A percentile compares a stretch with the other conserved stretches of the same genome.
Conservation (phyloP, 2,797 vertebrate genomes). For the Cheracebus regulus region DNA sequence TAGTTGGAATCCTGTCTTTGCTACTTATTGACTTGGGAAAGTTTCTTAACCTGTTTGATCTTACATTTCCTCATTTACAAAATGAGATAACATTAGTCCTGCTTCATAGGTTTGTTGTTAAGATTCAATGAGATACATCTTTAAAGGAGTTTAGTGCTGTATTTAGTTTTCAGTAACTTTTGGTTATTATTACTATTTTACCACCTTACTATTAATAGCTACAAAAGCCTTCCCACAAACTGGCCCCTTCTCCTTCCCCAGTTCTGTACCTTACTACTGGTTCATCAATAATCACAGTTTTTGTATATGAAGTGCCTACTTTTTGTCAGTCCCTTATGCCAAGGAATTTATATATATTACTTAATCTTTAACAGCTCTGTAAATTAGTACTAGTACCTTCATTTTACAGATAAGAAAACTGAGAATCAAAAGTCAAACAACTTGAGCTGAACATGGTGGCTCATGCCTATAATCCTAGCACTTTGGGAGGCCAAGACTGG, state of each 20-base stretch:
- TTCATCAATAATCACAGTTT: neutral
- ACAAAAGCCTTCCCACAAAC: neutral
- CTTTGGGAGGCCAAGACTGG: neutral
- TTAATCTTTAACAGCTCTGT: neutral
- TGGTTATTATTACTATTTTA: neutral
- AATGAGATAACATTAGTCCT: neutral
- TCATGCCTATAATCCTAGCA: neutral
- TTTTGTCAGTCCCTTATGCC: neutral
- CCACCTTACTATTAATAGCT: neutral
- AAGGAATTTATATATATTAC: neutral
- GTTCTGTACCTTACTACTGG: neutral
- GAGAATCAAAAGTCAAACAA: neutral
- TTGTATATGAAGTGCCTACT: neutral
- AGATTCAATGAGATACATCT: neutral
- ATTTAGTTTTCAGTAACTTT: neutral
- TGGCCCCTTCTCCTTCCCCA: neutral
- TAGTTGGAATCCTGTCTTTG: neutral
- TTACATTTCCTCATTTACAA: neutral
- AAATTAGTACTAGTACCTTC: neutral
- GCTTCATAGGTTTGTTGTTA: neutral
- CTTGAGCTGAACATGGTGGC: neutral
- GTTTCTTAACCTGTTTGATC: slow-evolving; percentile 40
- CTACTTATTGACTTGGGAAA: neutral
- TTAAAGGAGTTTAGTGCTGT: neutral
- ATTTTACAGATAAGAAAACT: neutral